Conservation (phyloP, 2,888 invertebrate species). For the Adelphocoris suturalis region DNA sequence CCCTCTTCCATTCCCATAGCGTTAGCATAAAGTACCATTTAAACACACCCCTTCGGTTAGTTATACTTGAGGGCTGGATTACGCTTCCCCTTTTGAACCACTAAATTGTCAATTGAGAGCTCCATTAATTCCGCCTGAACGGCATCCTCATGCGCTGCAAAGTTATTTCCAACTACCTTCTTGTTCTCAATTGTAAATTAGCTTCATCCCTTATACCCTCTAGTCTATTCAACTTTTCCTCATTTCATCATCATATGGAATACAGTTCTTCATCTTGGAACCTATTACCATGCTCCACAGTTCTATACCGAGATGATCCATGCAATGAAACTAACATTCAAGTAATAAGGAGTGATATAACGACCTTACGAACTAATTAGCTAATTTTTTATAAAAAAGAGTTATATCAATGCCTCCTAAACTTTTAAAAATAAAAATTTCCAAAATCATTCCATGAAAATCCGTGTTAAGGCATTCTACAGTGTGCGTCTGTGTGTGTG, state of each 20-base stretch:
- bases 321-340: background rate
- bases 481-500: too few relatives aligned
- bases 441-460: too few relatives aligned
- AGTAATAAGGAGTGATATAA: too few relatives aligned
- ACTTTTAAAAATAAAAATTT: too few relatives aligned
- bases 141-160: constrained; percentile 6
- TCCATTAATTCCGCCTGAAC: constrained; percentile 11
- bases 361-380: too few relatives aligned
- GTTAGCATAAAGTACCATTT: constrained; percentile 39
- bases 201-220: background rate
- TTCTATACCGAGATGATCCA: background rate
- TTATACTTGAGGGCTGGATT: constrained; percentile 12
- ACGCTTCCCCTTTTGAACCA: constrained; percentile 20
- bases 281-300: background rate
- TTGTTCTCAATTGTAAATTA: constrained; percentile 36
- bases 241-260: background rate
- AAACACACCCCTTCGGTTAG: constrained; percentile 34
- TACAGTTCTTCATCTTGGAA: background rate
- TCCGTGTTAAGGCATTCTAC: too few relatives aligned
- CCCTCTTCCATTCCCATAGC: constrained; percentile 22
- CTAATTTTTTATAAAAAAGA: too few relatives aligned
- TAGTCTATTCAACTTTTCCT: background rate
- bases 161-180: constrained; percentile 10
- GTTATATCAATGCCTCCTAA: too few relatives aligned
- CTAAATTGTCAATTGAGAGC: constrained; percentile 42